Percentiles rank a stretch among this genome's conserved stretches.
These are phyloP conservation scores for Bruchidius siliquastri DNA, from an alignment of 2,888 invertebrate species.

Conservation along the genomic window DNA sequence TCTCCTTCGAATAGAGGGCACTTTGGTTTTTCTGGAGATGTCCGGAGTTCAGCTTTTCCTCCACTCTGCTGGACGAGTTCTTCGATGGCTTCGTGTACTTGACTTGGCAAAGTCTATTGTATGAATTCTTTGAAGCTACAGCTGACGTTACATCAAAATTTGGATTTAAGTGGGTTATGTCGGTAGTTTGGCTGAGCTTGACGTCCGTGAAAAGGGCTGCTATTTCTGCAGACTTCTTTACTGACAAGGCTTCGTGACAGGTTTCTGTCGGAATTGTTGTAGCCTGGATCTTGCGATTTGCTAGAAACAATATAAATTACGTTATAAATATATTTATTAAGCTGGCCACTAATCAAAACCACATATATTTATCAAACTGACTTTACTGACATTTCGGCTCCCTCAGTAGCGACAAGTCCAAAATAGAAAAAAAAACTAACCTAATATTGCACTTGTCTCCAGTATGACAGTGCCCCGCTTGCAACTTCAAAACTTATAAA, in stretches of 20 bases:
- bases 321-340: not conserved
- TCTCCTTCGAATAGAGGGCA: constrained; percentile 7
- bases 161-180: constrained; percentile 53
- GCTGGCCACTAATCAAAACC: too few relatives aligned
- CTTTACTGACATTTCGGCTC: too few relatives aligned
- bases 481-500: too few relatives aligned
- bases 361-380: too few relatives aligned
- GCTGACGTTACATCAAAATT: constrained; percentile 28
- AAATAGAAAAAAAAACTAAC: too few relatives aligned
- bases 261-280: constrained; percentile 31
- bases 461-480: too few relatives aligned
- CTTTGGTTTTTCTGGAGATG: constrained; percentile 15
- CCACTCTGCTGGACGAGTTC: constrained; percentile 6
- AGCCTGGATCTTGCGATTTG: constrained; percentile 18
- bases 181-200: constrained; percentile 65
- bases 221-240: constrained; percentile 85
- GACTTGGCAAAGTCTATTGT: constrained; percentile 27
- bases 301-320: not conserved
- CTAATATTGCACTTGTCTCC: too few relatives aligned
- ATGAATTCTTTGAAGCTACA: constrained; percentile 28
- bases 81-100: constrained; percentile 26
- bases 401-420: too few relatives aligned
- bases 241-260: constrained; percentile 65
- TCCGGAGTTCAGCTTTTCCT: constrained; percentile 10
- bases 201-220: constrained; percentile 80